Conservation (phyloP, 2,888 invertebrate genomes). For the Chelonus formosanus region DNA sequence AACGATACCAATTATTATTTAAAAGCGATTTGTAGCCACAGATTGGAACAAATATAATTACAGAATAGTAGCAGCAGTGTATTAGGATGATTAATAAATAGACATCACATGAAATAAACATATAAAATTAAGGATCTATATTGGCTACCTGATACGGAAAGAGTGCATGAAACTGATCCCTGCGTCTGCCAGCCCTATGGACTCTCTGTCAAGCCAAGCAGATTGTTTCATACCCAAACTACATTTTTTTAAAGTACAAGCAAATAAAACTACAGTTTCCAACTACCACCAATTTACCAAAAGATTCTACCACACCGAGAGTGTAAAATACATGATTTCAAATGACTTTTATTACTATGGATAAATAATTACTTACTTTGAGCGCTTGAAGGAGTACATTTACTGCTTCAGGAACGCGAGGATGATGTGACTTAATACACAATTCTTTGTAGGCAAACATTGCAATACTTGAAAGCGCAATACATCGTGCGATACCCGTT, state of each 20-base stretch:
- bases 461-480: slow-evolving; percentile 87
- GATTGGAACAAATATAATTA: slow-evolving; percentile 26
- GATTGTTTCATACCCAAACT: slow-evolving; percentile 16
- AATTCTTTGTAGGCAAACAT: slow-evolving; percentile 77
- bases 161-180: slow-evolving; percentile 58
- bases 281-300: too few species aligned
- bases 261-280: too few species aligned
- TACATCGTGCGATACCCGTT: slow-evolving; percentile 85
- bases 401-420: slow-evolving; percentile 74
- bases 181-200: slow-evolving; percentile 54
- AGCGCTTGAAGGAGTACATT: slow-evolving; percentile 75
- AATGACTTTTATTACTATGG: not conserved
- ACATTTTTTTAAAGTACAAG: not conserved
- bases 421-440: slow-evolving; percentile 71
- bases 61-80: slow-evolving; percentile 24
- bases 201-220: slow-evolving; percentile 51
- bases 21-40: not conserved
- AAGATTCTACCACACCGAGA: too few species aligned
- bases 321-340: too few species aligned
- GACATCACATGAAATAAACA: slow-evolving; percentile 45
- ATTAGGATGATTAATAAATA: slow-evolving; percentile 45
- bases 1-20: too few species aligned
- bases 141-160: slow-evolving; percentile 56
- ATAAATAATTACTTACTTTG: slow-evolving; percentile 67
- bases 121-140: slow-evolving; percentile 30